Base-by-base conservation (phyloP, 2,888 invertebrate genomes). In the Agrotis clavis region DNA sequence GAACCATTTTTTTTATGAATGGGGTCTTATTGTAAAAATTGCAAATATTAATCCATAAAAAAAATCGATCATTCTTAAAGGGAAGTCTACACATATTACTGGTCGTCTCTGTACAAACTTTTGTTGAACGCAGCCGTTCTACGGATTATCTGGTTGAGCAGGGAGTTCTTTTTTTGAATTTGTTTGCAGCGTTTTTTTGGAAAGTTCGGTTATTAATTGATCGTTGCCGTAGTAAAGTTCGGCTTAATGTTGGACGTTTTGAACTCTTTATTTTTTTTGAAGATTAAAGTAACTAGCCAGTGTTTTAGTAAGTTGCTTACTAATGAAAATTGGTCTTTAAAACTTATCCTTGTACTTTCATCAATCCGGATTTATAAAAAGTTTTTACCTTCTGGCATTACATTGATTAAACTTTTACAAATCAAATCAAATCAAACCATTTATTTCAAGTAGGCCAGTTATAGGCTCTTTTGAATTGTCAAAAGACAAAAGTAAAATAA, bases 191-290 rank as follows among this genome's bases (percentile, higher is more conserved):
- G 54, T 63, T 83, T 79, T n/a, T 79, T 74, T 65, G 56, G 67
- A 69, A 76, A 83, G 77, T 80, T 81, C 6, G 25, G 81, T 75
- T 83, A 84, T 81, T 82, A 84, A 82, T 81, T 82, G 68, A 82
- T 84, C 69, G 74, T 74, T 61, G 61, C 59, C 53, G 69, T 74
- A 59, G 65, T 84, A 81, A 81, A 77, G 82, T 84, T 74, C 21
- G 41, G 67, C n/a, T 71, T 83, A 68, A 54, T 60, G 70, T 79
- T 65, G 25, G 59, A 14, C 25, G 6, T n/a, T 51, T 71, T 9
- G 50, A 59, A 53, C 50, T 11, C 3, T 61, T 19, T 53, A n/a
- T 67, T 74, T 64, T 56, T 47, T 35, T 30, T 0, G 11, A 51
- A 62, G 47, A 54, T 65, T 67, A 60, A 56, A 47, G 41, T 63